phyloP scores from a whole-genome alignment of 2,113 vertebrate genomes.

The Lamprotornis superbus region DNA sequence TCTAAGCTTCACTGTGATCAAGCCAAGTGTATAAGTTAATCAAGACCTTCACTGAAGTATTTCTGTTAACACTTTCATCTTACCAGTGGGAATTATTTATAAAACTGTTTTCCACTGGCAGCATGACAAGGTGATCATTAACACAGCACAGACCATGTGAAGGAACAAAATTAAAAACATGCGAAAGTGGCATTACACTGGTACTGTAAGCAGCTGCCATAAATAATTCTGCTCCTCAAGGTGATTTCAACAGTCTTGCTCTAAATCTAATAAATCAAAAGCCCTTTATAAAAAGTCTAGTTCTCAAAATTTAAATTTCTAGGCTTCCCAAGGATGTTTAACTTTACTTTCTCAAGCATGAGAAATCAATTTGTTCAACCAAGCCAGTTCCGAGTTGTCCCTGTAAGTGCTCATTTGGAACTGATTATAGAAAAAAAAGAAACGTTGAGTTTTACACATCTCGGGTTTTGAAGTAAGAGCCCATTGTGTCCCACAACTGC shows the following conservation, averaged over 20 bases:
- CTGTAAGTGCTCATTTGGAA: slow-evolving; percentile 73
- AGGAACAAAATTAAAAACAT: slow-evolving; percentile 40
- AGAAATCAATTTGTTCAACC: slow-evolving; percentile 66
- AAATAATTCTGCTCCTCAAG: slow-evolving; percentile 32
- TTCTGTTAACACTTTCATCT: slow-evolving; percentile 63
- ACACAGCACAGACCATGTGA: slow-evolving; percentile 17
- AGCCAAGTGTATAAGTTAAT: slow-evolving; percentile 32
- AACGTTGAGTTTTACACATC: slow-evolving; percentile 57
- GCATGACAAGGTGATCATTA: slow-evolving; percentile 58
- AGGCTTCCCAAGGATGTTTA: slow-evolving; percentile 24
- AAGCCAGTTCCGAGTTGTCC: slow-evolving; percentile 57
- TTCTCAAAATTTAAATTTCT: slow-evolving; percentile 31
- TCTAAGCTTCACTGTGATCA: slow-evolving; percentile 3
- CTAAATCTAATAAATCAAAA: slow-evolving; percentile 56
- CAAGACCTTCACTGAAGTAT: slow-evolving; percentile 47
- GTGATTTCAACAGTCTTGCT: slow-evolving; percentile 30
- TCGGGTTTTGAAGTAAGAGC: slow-evolving; percentile 49
- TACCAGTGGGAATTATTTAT: slow-evolving; percentile 56
- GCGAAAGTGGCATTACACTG: neutral
- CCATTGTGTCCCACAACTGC: neutral
- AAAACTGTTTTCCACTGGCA: slow-evolving; percentile 33
- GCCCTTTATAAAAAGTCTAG: slow-evolving; percentile 30
- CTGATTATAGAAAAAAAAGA: slow-evolving; percentile 60
- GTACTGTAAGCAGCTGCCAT: slow-evolving; percentile 29
- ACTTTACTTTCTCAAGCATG: slow-evolving; percentile 32